Percentiles rank a stretch among this genome's conserved stretches.
Conservation (phyloP, 2,888 invertebrate genomes). For the Aleiodes leptofemur region DNA sequence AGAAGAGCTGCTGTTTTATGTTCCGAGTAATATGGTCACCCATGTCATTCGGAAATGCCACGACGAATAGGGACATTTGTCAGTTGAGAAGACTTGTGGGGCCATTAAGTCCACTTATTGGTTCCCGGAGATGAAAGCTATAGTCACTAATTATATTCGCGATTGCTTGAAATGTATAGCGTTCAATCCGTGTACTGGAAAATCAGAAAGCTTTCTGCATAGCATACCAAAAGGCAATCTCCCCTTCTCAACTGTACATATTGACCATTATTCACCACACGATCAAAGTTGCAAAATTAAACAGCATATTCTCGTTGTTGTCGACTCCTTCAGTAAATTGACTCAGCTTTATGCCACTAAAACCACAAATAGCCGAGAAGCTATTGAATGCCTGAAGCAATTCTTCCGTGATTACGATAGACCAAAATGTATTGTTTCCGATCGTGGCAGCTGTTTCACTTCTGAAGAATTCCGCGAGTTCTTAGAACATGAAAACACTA, state of each 20-base stretch:
- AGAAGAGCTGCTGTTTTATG: slow-evolving; percentile 45
- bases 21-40: slow-evolving; percentile 47
- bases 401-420: slow-evolving; percentile 46
- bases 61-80: slow-evolving; percentile 54
- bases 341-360: slow-evolving; percentile 42
- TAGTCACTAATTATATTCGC: slow-evolving; percentile 36
- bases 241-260: slow-evolving; percentile 50
- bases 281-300: slow-evolving; percentile 34
- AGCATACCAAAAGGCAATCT: slow-evolving; percentile 50
- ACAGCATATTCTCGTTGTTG: slow-evolving; percentile 46
- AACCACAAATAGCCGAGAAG: slow-evolving; percentile 32
- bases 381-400: slow-evolving; percentile 27
- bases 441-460: slow-evolving; percentile 48
- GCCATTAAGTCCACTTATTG: slow-evolving; percentile 49
- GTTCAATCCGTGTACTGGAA: slow-evolving; percentile 45
- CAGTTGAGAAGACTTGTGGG: slow-evolving; percentile 50
- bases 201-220: slow-evolving; percentile 50
- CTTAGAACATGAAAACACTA: slow-evolving; percentile 52
- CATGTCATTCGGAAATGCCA: slow-evolving; percentile 51
- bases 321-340: slow-evolving; percentile 50
- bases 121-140: slow-evolving; percentile 49
- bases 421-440: slow-evolving; percentile 42
- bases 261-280: slow-evolving; percentile 50
- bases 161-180: slow-evolving; percentile 54
- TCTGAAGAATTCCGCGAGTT: slow-evolving; percentile 48